Base-by-base conservation (phyloP, 2,797 vertebrate genomes). In the Ambastaia sidthimunki region DNA sequence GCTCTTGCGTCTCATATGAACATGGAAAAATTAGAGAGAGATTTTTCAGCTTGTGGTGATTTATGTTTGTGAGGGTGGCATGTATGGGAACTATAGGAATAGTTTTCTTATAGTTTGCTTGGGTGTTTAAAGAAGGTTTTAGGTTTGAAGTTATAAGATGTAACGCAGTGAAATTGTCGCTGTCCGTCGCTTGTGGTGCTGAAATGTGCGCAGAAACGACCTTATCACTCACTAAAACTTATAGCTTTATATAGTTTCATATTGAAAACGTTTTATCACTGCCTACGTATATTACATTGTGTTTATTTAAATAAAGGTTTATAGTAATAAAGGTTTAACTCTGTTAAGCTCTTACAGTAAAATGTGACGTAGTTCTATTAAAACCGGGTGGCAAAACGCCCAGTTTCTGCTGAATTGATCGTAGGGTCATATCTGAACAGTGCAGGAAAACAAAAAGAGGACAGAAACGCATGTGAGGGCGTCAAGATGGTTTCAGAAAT, bases 161-260 rank as follows among this genome's bases (percentile, higher is more conserved):
- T 3, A 41, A 68, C 1, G 13, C n/a, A 37, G 25, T 34, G 9
- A 11, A 4, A 7, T 10, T 34, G 78, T 57, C 74, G 65, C 65
- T 77, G 69, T 82, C 80, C 82, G 37, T 23, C 19, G 19, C 50
- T 28, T 4, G 60, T 76, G 57, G 73, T 82, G 69, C 83, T 82
- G 80, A 82, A 65, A 69, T 5, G 12, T 12, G 34, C n/a, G 25
- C 9, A 5, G 19, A 19, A 59, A 12, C 28, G 55, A 78, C 47
- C 44, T 52, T 57, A 62, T 19, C 9, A n/a, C 47, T 31, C 21
- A 48, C 12, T 9, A 18, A 11, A 54, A 15, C 55, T 62, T 15
- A 25, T 0, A 25, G 1, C 25, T n/a, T 13, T 16, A 50, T 19
- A 25, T 23, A 0, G 13, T 18, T 7, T 19, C 37, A 4, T 7